These are phyloP conservation scores for Diorhabda sublineata DNA, from an alignment of 1,140 invertebrate genomes.

Conservation along the genomic window DNA sequence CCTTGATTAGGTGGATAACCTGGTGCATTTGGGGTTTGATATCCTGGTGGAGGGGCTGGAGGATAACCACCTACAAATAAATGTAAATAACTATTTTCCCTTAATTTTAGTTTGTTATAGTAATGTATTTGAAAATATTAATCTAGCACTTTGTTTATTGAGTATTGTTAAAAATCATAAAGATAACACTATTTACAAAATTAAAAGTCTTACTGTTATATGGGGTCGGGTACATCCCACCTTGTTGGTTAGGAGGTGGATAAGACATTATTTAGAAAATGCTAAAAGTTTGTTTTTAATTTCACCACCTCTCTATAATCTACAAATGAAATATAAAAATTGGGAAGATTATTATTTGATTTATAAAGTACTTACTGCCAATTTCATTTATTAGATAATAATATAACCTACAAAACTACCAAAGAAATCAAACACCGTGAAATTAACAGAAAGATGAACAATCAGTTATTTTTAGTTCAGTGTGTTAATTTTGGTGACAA, in stretches of 20 bases:
- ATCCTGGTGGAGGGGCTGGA: constrained; percentile 8
- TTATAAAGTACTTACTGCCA: too few relatives aligned
- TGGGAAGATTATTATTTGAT: too few relatives aligned
- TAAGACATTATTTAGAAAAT: constrained; percentile 6
- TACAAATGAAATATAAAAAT: too few relatives aligned
- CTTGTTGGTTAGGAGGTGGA: constrained; percentile 11
- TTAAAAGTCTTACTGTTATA: constrained; percentile 9
- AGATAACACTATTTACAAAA: neutral
- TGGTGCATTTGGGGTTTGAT: constrained; percentile 7
- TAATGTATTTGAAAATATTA: neutral
- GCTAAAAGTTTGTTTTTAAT: too few relatives aligned
- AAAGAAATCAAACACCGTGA: constrained; percentile 2
- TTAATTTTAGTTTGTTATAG: too few relatives aligned
- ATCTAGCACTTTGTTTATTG: neutral
- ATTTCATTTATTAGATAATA: constrained; percentile 3
- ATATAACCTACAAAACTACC: neutral
- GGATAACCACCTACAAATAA: constrained; percentile 12
- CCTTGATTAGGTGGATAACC: constrained; percentile 3
- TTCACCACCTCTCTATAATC: too few relatives aligned
- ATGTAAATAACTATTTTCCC: too few relatives aligned
- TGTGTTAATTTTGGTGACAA: neutral
- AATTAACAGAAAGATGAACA: neutral
- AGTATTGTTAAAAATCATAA: neutral
- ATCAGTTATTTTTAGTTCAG: neutral
- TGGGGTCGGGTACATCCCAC: constrained; percentile 4